Conservation (phyloP, 2,797 vertebrate genomes). For the Gallirallus australis region DNA sequence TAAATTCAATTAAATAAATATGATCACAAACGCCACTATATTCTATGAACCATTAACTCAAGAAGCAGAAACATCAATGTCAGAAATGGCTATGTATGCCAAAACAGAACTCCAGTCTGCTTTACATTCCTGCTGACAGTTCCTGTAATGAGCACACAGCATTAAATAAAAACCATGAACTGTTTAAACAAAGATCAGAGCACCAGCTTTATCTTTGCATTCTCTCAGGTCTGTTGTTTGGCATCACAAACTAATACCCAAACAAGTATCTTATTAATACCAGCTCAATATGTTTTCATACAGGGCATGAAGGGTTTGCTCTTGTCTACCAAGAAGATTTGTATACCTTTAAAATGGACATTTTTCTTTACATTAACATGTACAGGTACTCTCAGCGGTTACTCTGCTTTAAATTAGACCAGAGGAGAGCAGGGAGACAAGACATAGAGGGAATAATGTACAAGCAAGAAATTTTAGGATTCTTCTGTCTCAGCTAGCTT, state of each 20-base stretch:
- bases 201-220: neutral
- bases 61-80: neutral
- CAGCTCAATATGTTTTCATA: neutral
- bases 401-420: neutral
- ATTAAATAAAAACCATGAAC: conserved; percentile 54
- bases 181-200: conserved; percentile 63
- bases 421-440: neutral
- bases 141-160: neutral
- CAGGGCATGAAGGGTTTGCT: neutral
- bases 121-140: conserved; percentile 6
- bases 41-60: neutral
- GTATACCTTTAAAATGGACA: neutral
- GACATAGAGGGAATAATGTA: neutral
- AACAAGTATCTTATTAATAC: neutral
- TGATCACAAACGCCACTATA: neutral
- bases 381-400: neutral
- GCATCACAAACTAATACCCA: conserved; percentile 6
- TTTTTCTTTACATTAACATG: neutral
- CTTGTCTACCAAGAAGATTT: neutral
- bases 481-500: neutral
- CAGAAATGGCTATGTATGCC: neutral
- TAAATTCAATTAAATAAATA: neutral
- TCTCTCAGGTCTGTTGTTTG: conserved; percentile 2
- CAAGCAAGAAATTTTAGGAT: neutral
- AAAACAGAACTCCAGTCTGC: neutral